A percentile compares a stretch with the other conserved stretches of the same genome.
phyloP scores from a whole-genome alignment of 2,113 vertebrate genomes.

The Trogon melanurus region DNA sequence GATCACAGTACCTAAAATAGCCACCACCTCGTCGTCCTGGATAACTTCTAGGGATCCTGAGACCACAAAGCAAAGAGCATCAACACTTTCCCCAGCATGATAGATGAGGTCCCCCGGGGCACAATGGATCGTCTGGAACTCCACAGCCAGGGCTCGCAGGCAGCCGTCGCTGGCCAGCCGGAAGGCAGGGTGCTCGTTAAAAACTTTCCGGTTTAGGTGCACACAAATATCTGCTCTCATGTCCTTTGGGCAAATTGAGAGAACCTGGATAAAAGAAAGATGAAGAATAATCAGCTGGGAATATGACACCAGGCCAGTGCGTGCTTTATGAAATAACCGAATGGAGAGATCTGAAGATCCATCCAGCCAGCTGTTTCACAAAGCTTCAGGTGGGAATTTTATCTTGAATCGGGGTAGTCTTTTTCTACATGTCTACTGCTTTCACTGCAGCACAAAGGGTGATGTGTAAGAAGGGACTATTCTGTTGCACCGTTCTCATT shows the following conservation, averaged over 20 bases:
- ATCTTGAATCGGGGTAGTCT: not conserved
- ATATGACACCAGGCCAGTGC: not conserved
- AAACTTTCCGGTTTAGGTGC: conserved; percentile 95
- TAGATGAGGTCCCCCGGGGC: conserved; percentile 97
- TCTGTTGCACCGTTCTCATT: not conserved
- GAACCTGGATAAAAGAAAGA: conserved; percentile 78
- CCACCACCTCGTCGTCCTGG: conserved; percentile 98
- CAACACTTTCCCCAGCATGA: conserved; percentile 93
- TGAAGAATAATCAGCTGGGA: not conserved
- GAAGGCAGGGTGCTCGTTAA: conserved; percentile 96
- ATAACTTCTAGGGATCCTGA: conserved; percentile 97
- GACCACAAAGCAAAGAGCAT: conserved; percentile 95
- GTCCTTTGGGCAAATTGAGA: conserved; percentile 97
- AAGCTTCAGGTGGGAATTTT: not conserved
- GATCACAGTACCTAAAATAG: conserved; percentile 89
- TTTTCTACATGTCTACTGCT: not conserved
- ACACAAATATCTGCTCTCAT: conserved; percentile 98
- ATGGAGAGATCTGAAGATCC: not conserved
- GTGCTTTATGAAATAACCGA: fast-evolving
- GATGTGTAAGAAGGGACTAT: not conserved
- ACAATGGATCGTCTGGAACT: conserved; percentile 96
- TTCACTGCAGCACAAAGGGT: not conserved
- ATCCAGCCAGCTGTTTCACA: not conserved
- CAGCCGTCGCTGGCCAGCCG: conserved; percentile 95
- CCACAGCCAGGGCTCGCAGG: conserved; percentile 92